Evolutionary conservation across 2,113 vertebrate species (phyloP).

Genomic region (Oreochromis tanganicae): DNA sequence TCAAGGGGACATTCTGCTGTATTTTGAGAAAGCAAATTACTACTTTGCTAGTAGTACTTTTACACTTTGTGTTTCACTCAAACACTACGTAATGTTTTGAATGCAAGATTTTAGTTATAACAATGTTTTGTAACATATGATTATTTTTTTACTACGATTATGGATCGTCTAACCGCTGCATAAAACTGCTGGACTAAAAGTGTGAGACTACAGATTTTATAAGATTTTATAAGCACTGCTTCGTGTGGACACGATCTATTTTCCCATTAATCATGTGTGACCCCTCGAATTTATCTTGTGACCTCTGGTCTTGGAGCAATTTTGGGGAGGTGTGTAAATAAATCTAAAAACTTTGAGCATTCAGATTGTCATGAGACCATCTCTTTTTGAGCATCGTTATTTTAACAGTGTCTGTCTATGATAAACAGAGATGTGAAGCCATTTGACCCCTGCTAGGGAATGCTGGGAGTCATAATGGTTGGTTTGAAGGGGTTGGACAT

Average conservation of each 20-base stretch:
- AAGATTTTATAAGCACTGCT: neutral
- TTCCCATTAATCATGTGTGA: constrained; percentile 12
- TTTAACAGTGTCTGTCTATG: neutral
- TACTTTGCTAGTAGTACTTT: neutral
- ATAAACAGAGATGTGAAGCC: constrained; percentile 30
- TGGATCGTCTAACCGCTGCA: fast-evolving
- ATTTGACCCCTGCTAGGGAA: constrained; percentile 55
- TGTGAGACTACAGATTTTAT: neutral
- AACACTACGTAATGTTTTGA: neutral
- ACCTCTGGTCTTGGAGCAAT: neutral
- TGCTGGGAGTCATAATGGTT: constrained; percentile 16
- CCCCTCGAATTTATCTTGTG: neutral
- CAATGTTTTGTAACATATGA: neutral
- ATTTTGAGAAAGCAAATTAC: neutral
- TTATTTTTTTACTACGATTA: neutral
- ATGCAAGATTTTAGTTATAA: neutral
- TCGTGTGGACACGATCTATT: neutral
- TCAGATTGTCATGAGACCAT: neutral
- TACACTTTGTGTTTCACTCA: neutral
- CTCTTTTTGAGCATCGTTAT: neutral
- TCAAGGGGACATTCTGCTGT: neutral
- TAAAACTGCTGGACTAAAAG: neutral
- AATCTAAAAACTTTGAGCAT: neutral
- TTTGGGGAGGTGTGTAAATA: neutral
- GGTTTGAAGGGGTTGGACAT: constrained; percentile 21